Evolutionary conservation across 1,140 invertebrate species (phyloP).

Genomic region (Drosophila nigromelanica): DNA sequence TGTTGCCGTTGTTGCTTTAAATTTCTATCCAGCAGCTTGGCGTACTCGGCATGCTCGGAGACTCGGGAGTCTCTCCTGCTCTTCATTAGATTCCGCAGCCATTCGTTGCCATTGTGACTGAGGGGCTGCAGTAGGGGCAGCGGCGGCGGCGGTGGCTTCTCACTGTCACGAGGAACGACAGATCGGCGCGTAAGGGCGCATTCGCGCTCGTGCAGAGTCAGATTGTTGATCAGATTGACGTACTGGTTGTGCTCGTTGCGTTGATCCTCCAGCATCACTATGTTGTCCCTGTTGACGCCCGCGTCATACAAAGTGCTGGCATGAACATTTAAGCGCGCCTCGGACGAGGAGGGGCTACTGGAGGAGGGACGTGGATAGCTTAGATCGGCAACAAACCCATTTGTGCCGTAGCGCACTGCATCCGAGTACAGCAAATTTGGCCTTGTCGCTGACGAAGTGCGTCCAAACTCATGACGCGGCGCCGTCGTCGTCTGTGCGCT

Average conservation of each 20-base stretch:
- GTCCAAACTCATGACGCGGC: constrained; percentile 1
- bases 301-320: constrained; percentile 7
- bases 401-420: constrained; percentile 55
- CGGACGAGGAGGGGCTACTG: constrained; percentile 26
- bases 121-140: constrained; percentile 17
- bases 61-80: not conserved
- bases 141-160: constrained; percentile 8
- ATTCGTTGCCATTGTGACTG: constrained; percentile 8
- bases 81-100: constrained; percentile 7
- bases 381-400: constrained; percentile 40
- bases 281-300: constrained; percentile 14
- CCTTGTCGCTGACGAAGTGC: constrained; percentile 3
- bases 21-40: constrained; percentile 17
- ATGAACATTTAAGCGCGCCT: constrained; percentile 39
- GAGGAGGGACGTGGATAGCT: constrained; percentile 35
- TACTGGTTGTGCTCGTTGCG: constrained; percentile 57
- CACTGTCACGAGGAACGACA: not conserved
- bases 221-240: constrained; percentile 38
- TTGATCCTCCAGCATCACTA: constrained; percentile 38
- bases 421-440: constrained; percentile 52
- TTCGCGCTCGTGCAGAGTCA: constrained; percentile 29
- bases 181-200: constrained; percentile 1
- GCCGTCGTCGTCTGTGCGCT: not conserved
- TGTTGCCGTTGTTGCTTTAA: not conserved
- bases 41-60: constrained; percentile 17